A percentile compares a stretch with the other conserved stretches of the same genome.
Conservation (phyloP, 1,140 invertebrate genomes). For the Cotesia typhae region DNA sequence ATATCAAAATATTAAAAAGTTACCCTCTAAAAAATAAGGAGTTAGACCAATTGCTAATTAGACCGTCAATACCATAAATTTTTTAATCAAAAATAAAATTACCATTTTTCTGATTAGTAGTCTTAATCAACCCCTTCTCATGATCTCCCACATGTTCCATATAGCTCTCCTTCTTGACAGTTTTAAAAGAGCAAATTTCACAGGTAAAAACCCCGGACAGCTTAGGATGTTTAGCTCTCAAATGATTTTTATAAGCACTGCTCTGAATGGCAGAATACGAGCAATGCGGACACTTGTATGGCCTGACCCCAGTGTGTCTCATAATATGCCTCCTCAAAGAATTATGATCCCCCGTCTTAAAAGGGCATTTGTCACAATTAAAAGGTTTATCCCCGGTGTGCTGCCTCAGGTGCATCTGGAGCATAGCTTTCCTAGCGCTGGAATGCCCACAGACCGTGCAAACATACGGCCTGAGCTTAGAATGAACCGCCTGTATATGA, state of each 20-base stretch:
- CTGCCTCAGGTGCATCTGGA: conserved; percentile 74
- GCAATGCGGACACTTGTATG: conserved; percentile 77
- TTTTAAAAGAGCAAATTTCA: conserved; percentile 68
- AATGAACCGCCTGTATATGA: conserved; percentile 81
- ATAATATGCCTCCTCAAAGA: conserved; percentile 77
- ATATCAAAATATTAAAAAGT: too few species aligned
- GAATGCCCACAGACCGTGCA: conserved; percentile 81
- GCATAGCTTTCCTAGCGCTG: conserved; percentile 73
- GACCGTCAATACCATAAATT: too few species aligned
- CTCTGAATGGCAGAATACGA: conserved; percentile 75
- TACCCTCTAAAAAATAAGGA: too few species aligned
- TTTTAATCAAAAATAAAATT: conserved; percentile 13
- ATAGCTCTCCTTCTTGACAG: conserved; percentile 70
- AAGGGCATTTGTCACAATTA: conserved; percentile 75
- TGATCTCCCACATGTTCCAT: conserved; percentile 69
- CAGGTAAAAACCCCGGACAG: conserved; percentile 69
- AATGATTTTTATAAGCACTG: conserved; percentile 74
- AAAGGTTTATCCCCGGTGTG: conserved; percentile 83
- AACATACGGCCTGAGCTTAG: conserved; percentile 78
- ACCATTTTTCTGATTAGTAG: conserved; percentile 50
- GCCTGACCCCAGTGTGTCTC: conserved; percentile 74
- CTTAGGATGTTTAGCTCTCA: conserved; percentile 72
- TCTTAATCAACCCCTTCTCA: conserved; percentile 64
- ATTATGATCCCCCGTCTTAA: conserved; percentile 77
- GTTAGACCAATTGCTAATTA: too few species aligned